A percentile compares a stretch with the other conserved stretches of the same genome.
These are phyloP conservation scores for Drosophila phalerata DNA, from an alignment of 2,888 invertebrate species.

Conservation along the genomic window DNA sequence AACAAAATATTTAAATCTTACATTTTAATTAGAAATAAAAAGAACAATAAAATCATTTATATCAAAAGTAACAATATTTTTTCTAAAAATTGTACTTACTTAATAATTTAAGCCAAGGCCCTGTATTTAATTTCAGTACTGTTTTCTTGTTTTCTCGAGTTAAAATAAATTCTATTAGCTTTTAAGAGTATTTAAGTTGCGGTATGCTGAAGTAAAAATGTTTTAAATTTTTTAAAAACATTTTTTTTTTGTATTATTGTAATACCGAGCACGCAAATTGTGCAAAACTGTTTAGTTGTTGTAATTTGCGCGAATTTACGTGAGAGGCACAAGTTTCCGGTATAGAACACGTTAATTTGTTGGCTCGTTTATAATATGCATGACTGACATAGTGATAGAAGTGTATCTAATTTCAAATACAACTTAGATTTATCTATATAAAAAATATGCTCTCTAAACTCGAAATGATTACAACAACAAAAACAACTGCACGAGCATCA, in stretches of 20 bases:
- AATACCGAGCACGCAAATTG: constrained; percentile 68
- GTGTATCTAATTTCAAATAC: background rate
- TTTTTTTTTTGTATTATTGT: constrained; percentile 26
- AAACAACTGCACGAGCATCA: constrained; percentile 8
- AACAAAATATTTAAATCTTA: too few species aligned
- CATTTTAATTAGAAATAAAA: too few species aligned
- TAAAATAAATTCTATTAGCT: background rate
- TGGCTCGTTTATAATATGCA: constrained; percentile 66
- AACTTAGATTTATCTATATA: constrained; percentile 22
- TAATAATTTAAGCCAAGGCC: too few species aligned
- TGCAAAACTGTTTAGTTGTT: constrained; percentile 46
- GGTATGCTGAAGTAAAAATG: background rate
- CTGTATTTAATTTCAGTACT: too few species aligned
- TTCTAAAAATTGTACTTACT: too few species aligned
- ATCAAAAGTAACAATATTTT: too few species aligned
- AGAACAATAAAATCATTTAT: too few species aligned
- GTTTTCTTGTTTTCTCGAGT: background rate
- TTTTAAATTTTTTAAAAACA: background rate
- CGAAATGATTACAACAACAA: constrained; percentile 2
- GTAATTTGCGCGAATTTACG: constrained; percentile 41
- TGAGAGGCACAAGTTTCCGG: constrained; percentile 64
- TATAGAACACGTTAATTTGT: constrained; percentile 77
- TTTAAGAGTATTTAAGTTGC: constrained; percentile 10
- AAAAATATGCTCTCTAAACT: background rate
- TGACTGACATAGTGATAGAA: constrained; percentile 40